Evolutionary conservation across 2,113 vertebrate species (phyloP).

Genomic region (Dicrurus megarhynchus): DNA sequence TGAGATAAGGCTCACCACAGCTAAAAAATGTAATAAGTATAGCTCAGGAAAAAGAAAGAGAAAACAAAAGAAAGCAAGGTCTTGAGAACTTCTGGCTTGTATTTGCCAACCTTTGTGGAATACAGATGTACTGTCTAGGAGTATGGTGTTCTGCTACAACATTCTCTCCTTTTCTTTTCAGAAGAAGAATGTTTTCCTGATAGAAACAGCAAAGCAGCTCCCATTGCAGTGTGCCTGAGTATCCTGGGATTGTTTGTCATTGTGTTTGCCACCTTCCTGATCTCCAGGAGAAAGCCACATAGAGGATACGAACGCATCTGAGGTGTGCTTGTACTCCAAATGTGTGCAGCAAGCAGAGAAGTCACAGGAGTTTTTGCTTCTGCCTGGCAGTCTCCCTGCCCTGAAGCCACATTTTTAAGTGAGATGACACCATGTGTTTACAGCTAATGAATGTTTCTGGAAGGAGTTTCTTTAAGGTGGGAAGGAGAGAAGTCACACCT

Average conservation of each 20-base stretch:
- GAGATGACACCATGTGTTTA: background rate
- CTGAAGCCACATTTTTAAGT: background rate
- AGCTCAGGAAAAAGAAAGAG: background rate
- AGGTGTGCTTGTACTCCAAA: background rate
- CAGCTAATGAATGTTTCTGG: background rate
- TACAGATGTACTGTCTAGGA: background rate
- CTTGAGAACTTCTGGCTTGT: background rate
- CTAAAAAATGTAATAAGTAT: background rate
- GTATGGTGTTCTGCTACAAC: background rate
- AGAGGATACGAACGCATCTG: conserved; percentile 77
- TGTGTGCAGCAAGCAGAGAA: background rate
- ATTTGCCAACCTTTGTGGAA: background rate
- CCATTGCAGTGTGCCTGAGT: conserved; percentile 71
- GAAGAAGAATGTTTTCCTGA: conserved; percentile 85
- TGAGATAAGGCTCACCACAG: background rate
- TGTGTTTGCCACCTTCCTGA: conserved; percentile 69
- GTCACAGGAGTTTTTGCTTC: background rate
- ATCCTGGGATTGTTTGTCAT: conserved; percentile 74
- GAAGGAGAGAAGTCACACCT: background rate
- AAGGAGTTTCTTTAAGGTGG: background rate
- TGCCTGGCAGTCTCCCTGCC: background rate
- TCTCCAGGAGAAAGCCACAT: conserved; percentile 72
- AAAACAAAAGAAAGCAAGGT: background rate
- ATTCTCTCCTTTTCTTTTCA: conserved; percentile 69
- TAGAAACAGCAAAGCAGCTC: conserved; percentile 70